Evolutionary conservation across 2,113 vertebrate genomes (phyloP), one percentile per base, ranked within the genome.

Genomic region (Phyllostomus discolor): DNA sequence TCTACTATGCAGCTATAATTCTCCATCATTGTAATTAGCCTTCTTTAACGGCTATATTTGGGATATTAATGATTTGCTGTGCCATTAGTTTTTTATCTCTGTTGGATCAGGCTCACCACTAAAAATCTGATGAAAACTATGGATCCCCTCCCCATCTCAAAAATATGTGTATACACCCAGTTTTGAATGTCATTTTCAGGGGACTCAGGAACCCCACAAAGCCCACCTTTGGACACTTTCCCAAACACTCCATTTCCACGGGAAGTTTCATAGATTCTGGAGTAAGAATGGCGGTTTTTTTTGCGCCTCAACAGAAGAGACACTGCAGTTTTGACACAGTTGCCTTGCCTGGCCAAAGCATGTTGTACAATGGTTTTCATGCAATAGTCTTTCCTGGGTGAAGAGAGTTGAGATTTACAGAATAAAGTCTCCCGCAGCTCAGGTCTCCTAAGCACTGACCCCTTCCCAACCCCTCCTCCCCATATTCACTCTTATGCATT

Each of bases 111-210:
- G 33, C 7, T 86, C 20, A 48, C 31, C 50, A 46, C 24, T 54
- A 73, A 86, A 86, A 94, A n/a, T 46, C 28, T 87, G 48, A 80
- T 81, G 69, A 67, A 86, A 84, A 67, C 43, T 54, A 54, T 73
- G 7, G n/a, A 57, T 81, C 22, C 7, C 62, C 24, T 81, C 22
- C 64, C 43, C 0, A 43, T 11, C 17, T 31, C 6, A 10, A 38
- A 72, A 87, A 72, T 73, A 64, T 31, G 14, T 67, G 19, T 3
- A 33, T 19, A 52, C 17, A 64, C 2, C 43, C 54, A 43, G 15
- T 76, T 86, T 15, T 76, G 57, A 92, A 92, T 28, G 48, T 82
- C 17, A 57, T 76, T 92, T 48, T 82, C 66, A 75, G 54, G 3
- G 20, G 19, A 28, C 26, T 22, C 33, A 19, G 67, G 76, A 81